A percentile compares a stretch with the other conserved stretches of the same genome.
Conservation (phyloP, 2,113 vertebrate species). For the Hypomesus transpacificus region DNA sequence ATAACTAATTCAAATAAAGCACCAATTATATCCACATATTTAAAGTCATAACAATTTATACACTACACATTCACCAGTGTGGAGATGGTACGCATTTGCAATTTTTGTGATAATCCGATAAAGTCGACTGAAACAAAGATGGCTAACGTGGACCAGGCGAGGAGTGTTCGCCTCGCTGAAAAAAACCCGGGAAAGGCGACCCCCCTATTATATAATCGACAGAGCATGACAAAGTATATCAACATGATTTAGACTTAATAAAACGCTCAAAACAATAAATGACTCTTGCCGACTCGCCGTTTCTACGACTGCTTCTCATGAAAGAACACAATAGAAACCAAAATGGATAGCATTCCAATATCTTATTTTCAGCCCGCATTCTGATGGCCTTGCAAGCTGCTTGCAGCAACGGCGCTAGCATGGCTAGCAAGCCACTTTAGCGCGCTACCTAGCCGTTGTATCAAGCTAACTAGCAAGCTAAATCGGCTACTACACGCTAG, state of each 20-base stretch:
- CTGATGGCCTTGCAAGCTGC: constrained; percentile 43
- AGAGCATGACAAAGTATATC: background rate
- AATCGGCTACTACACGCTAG: constrained; percentile 19
- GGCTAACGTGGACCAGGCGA: constrained; percentile 52
- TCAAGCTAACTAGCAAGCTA: constrained; percentile 63
- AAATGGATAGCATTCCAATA: constrained; percentile 38
- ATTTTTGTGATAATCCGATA: constrained; percentile 2
- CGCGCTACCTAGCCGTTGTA: constrained; percentile 61
- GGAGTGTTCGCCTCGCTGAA: constrained; percentile 29
- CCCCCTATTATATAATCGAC: constrained; percentile 33
- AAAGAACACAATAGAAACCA: constrained; percentile 5
- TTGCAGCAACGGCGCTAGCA: constrained; percentile 53
- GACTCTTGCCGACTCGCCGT: background rate
- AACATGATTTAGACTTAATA: background rate
- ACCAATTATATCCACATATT: too few relatives aligned
- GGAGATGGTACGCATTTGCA: too few relatives aligned
- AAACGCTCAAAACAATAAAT: fast-evolving
- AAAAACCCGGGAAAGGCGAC: constrained; percentile 71
- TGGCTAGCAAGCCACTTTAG: constrained; percentile 51
- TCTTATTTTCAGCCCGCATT: constrained; percentile 35
- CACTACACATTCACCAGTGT: constrained; percentile 25
- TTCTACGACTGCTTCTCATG: background rate
- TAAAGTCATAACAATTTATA: background rate
- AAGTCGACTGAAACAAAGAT: constrained; percentile 61
- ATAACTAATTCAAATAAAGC: background rate